Percentiles rank a stretch among this genome's conserved stretches.
phyloP scores from a whole-genome alignment of 35 echinoderm and acorn worm genomes.

The Ptychodera flava region DNA sequence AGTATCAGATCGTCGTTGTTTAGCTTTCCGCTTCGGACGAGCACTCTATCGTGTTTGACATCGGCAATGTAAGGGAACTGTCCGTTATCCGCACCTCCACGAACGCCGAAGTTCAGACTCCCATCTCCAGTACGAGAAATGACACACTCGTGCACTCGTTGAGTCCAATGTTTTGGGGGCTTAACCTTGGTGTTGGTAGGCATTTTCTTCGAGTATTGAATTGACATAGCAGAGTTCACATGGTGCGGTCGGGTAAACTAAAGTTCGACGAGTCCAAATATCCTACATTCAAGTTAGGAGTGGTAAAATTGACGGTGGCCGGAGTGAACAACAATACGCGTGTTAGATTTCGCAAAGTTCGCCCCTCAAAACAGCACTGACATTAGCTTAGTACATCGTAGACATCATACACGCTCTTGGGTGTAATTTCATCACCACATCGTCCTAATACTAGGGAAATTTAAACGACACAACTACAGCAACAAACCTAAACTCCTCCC shows the following conservation, averaged over 20 bases:
- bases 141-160: constrained; percentile 59
- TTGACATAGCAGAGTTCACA: neutral
- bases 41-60: constrained; percentile 62
- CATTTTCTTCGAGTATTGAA: neutral
- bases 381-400: no score
- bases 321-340: no score
- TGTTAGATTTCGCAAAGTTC: no score
- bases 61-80: constrained; percentile 74
- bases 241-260: no score
- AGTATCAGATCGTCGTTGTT: constrained; percentile 81
- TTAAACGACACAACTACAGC: neutral
- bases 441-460: neutral
- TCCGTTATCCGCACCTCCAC: constrained; percentile 90
- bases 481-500: neutral
- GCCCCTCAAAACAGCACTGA: no score
- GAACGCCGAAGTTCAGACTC: constrained; percentile 45
- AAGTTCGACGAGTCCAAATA: no score
- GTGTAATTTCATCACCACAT: neutral
- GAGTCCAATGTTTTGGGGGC: constrained; percentile 96
- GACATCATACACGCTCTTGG: neutral
- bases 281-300: no score
- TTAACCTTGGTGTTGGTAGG: constrained; percentile 17
- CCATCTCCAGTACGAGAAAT: constrained; percentile 53
- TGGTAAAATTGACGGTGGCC: no score
- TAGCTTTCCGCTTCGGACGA: constrained; percentile 69